Evolutionary conservation across 2,797 vertebrate genomes (phyloP).

Genomic region (Xenops minutus): DNA sequence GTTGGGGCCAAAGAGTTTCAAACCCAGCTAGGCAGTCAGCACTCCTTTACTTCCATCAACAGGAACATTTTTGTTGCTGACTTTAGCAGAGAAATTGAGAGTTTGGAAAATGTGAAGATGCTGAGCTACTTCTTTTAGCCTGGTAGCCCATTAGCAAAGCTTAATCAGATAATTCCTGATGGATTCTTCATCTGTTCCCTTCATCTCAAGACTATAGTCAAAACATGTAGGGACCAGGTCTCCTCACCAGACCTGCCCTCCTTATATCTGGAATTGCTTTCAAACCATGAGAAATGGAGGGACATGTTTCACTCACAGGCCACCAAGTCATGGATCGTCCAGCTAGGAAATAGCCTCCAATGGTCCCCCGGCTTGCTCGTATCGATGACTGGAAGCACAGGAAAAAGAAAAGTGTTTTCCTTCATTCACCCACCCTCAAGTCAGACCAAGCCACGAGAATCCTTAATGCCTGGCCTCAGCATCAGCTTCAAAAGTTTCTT

Average conservation of each 20-base stretch:
- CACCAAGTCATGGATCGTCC: slow-evolving; percentile 93
- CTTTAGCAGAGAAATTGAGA: background rate
- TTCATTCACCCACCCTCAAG: background rate
- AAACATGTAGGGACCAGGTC: background rate
- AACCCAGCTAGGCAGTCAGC: background rate
- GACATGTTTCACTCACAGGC: slow-evolving; percentile 84
- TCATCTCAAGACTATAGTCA: background rate
- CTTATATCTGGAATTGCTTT: background rate
- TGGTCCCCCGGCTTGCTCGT: slow-evolving; percentile 82
- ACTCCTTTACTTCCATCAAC: background rate
- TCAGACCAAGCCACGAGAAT: background rate
- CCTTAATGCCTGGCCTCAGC: background rate
- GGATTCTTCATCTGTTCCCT: background rate
- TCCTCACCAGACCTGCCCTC: background rate
- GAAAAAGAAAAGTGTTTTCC: background rate
- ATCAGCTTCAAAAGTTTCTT: background rate
- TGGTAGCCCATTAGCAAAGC: background rate
- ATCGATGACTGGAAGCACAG: slow-evolving; percentile 81
- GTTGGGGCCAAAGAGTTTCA: background rate
- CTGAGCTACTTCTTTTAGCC: background rate
- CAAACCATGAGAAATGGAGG: background rate
- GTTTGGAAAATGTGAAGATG: background rate
- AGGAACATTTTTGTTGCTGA: background rate
- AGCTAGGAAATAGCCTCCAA: slow-evolving; percentile 92
- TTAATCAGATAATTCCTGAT: background rate